A percentile compares a stretch with the other conserved stretches of the same genome.
phyloP scores from a whole-genome alignment of 2,113 vertebrate genomes.

The Oenanthe melanoleuca region DNA sequence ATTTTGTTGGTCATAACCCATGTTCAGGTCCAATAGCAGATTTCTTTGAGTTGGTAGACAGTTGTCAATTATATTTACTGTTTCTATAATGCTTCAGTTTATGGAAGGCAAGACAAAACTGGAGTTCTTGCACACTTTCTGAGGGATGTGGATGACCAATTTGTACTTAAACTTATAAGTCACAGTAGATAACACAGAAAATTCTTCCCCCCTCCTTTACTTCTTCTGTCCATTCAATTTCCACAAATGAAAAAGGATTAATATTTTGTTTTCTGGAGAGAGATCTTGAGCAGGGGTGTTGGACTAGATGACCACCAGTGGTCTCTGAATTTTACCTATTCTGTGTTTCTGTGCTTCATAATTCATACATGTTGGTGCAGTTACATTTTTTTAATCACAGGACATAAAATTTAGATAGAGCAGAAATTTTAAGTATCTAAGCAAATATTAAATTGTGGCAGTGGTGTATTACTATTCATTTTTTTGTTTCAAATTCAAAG shows the following conservation, averaged over 20 bases:
- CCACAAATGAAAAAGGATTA: not conserved
- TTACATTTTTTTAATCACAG: not conserved
- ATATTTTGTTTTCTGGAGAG: not conserved
- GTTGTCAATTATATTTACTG: not conserved
- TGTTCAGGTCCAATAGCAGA: not conserved
- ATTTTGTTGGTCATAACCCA: not conserved
- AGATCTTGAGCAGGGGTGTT: not conserved
- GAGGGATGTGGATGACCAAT: not conserved
- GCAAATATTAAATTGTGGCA: not conserved
- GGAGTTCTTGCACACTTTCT: not conserved
- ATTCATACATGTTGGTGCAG: not conserved
- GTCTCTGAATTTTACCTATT: not conserved
- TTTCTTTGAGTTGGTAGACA: not conserved
- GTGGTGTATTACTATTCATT: accelerated
- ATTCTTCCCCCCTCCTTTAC: not conserved
- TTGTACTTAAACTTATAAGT: not conserved
- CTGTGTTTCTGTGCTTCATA: not conserved
- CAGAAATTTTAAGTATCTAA: not conserved
- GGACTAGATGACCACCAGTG: not conserved
- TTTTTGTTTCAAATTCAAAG: not conserved
- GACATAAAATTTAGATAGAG: not conserved
- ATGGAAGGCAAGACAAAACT: not conserved
- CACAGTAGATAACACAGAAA: not conserved
- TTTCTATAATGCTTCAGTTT: not conserved
- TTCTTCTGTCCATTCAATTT: not conserved